Percentiles rank a stretch among this genome's conserved stretches.
Evolutionary conservation across 2,888 invertebrate genomes (phyloP).

Genomic region (Patella pellucida): DNA sequence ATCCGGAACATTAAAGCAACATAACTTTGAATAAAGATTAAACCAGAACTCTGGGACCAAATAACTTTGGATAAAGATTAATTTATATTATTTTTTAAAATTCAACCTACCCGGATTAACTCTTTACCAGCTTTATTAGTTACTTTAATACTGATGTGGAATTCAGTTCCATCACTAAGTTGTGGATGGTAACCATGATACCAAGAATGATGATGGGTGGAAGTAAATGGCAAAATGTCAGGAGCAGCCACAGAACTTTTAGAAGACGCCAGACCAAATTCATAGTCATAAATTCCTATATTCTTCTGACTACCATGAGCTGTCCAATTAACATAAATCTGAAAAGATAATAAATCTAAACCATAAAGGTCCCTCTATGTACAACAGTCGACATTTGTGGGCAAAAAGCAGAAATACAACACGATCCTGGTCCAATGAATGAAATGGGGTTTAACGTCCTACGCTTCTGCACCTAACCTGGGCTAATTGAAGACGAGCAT

Average conservation of each 20-base stretch:
- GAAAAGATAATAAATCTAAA: not conserved
- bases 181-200: conserved; percentile 39
- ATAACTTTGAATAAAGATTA: no score
- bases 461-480: no score
- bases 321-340: conserved; percentile 48
- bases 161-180: conserved; percentile 43
- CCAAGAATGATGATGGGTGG: conserved; percentile 44
- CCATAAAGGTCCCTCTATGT: no score
- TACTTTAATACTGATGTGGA: conserved; percentile 49
- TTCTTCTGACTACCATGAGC: conserved; percentile 27
- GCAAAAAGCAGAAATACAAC: no score
- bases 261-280: conserved; percentile 44
- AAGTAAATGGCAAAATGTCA: conserved; percentile 40
- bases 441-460: no score
- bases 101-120: conserved; percentile 28
- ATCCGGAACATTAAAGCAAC: no score
- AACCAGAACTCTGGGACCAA: no score
- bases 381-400: no score
- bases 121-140: conserved; percentile 41
- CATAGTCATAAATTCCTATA: conserved; percentile 45
- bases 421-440: no score
- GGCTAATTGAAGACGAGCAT: no score
- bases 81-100: no score
- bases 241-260: conserved; percentile 28
- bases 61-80: no score